Conservation (phyloP, 2,888 invertebrate species). For the Oscheius sp. region DNA sequence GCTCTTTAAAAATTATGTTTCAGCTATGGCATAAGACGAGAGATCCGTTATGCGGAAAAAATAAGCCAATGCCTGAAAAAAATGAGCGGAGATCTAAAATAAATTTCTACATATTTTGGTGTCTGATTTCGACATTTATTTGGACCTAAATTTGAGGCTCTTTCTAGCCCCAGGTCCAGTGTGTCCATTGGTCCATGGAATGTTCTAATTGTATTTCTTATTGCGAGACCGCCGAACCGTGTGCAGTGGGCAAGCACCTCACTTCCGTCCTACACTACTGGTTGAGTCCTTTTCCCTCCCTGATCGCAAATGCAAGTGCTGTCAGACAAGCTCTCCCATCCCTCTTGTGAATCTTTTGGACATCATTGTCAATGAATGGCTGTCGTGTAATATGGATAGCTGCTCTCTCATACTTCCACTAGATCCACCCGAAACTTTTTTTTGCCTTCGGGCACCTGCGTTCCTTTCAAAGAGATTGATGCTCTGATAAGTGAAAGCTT, state of each 20-base stretch:
- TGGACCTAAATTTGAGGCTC: not conserved
- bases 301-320: conserved; percentile 27
- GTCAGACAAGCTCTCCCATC: conserved; percentile 21
- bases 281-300: not conserved
- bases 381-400: conserved; percentile 7
- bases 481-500: conserved; percentile 17
- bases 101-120: conserved; percentile 10
- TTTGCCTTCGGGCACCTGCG: conserved; percentile 5
- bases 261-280: conserved; percentile 21
- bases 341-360: conserved; percentile 20
- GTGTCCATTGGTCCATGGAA: conserved; percentile 19
- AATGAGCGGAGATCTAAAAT: too few relatives aligned
- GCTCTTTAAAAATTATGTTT: too few relatives aligned
- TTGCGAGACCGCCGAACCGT: conserved; percentile 27
- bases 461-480: conserved; percentile 15
- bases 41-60: too few relatives aligned
- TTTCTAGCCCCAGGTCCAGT: not conserved
- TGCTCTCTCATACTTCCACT: not conserved
- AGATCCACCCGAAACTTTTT: conserved; percentile 2
- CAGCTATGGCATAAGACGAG: too few relatives aligned
- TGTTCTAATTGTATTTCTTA: conserved; percentile 28
- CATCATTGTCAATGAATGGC: conserved; percentile 26
- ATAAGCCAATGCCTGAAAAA: too few relatives aligned
- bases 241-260: conserved; percentile 26
- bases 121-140: not conserved